Conservation (phyloP, 2,888 invertebrate species). For the Pecten maximus region DNA sequence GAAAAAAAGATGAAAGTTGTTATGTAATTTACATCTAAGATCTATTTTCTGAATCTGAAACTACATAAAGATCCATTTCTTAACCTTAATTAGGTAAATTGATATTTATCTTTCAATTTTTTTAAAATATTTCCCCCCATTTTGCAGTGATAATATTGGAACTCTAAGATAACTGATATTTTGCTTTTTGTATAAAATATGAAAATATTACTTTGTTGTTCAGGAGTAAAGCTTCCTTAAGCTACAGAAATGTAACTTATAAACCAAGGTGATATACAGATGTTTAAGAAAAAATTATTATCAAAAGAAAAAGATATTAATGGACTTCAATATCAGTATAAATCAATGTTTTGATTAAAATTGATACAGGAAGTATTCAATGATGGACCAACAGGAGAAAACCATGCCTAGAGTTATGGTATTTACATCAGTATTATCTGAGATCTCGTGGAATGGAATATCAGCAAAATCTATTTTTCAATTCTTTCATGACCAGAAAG, state of each 20-base stretch:
- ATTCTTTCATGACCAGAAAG: conserved; percentile 9
- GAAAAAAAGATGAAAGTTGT: no score
- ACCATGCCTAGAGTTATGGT: background rate
- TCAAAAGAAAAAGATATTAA: background rate
- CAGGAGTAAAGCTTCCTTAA: background rate
- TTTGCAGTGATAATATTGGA: background rate
- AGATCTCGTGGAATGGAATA: background rate
- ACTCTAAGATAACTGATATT: background rate
- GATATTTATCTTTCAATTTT: no score
- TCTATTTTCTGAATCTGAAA: no score
- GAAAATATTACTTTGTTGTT: background rate
- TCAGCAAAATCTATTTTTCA: background rate
- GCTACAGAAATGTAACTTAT: background rate
- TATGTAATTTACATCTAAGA: no score
- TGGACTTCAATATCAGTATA: background rate
- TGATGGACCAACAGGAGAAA: background rate
- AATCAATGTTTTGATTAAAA: background rate
- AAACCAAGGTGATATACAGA: background rate
- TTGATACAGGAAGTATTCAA: background rate
- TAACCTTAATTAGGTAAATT: no score
- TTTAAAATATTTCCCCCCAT: background rate
- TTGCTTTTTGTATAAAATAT: background rate
- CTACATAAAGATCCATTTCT: no score
- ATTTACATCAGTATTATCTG: background rate
- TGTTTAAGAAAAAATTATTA: background rate